These are phyloP conservation scores for Lasioglossum baleicum DNA, from an alignment of 1,140 invertebrate species.

Conservation along the genomic window DNA sequence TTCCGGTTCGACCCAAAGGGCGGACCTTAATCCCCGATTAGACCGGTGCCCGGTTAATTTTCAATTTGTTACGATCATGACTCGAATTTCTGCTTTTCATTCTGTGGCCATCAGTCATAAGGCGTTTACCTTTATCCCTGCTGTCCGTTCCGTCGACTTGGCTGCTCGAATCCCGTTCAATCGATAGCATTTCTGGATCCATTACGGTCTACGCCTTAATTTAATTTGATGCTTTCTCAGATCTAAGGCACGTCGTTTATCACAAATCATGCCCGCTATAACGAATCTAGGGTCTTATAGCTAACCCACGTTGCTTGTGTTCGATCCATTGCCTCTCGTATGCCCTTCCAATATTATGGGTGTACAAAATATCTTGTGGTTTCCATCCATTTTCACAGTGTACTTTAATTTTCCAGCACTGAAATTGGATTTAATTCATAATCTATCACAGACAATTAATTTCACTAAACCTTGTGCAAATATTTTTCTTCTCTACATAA, in stretches of 20 bases:
- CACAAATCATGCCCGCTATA: constrained; percentile 6
- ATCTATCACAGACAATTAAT: no score
- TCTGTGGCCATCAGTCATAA: constrained; percentile 54
- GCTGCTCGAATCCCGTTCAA: constrained; percentile 10
- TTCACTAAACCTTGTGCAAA: no score
- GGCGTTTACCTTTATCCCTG: constrained; percentile 36
- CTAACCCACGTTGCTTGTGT: background rate
- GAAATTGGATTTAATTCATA: no score
- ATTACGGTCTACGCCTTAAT: constrained; percentile 50
- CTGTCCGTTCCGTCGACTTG: constrained; percentile 17
- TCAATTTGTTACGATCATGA: constrained; percentile 53
- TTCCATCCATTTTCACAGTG: no score
- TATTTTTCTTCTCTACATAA: no score
- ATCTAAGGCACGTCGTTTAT: constrained; percentile 45
- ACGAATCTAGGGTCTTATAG: constrained; percentile 13
- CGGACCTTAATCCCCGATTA: constrained; percentile 19
- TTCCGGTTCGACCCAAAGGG: background rate
- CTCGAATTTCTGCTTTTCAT: constrained; percentile 53
- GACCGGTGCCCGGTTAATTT: constrained; percentile 13
- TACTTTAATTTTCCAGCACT: no score
- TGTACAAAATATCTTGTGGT: no score
- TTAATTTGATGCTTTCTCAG: constrained; percentile 46
- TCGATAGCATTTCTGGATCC: constrained; percentile 53
- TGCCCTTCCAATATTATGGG: no score
- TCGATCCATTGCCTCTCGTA: no score